Conservation (phyloP, 2,113 vertebrate species). For the Xenopus laevis region DNA sequence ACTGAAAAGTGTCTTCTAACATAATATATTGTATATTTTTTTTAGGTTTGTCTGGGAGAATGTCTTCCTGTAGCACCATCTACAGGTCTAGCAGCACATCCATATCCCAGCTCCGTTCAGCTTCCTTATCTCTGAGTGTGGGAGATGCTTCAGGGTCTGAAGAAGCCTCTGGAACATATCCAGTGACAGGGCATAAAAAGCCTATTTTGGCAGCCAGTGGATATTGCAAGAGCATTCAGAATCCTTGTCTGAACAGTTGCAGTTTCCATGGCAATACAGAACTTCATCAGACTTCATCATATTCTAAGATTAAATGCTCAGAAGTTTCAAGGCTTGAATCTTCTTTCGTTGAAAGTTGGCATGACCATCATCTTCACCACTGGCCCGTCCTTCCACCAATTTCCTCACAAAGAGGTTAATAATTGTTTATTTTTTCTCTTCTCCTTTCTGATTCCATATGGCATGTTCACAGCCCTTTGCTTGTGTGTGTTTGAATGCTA, state of each 20-base stretch:
- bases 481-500: slow-evolving; percentile 65
- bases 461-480: slow-evolving; percentile 72
- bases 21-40: background rate
- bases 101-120: slow-evolving; percentile 43
- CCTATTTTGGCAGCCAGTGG: slow-evolving; percentile 12
- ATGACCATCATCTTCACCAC: slow-evolving; percentile 55
- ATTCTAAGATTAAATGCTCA: background rate
- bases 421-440: slow-evolving; percentile 59
- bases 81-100: slow-evolving; percentile 26
- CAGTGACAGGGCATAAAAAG: background rate
- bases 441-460: slow-evolving; percentile 62
- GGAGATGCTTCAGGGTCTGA: background rate
- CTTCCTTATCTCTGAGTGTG: slow-evolving; percentile 14
- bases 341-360: slow-evolving; percentile 52
- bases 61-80: background rate
- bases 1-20: too few species aligned
- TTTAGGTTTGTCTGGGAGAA: background rate
- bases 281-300: slow-evolving; percentile 50
- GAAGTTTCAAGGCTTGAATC: slow-evolving; percentile 45
- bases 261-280: slow-evolving; percentile 58
- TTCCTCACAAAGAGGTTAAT: slow-evolving; percentile 75
- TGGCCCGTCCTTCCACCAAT: slow-evolving; percentile 70
- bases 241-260: slow-evolving; percentile 32
- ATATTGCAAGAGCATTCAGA: background rate
- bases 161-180: background rate